phyloP scores from a whole-genome alignment of 2,888 invertebrate genomes.

The Drosophila paranaensis region DNA sequence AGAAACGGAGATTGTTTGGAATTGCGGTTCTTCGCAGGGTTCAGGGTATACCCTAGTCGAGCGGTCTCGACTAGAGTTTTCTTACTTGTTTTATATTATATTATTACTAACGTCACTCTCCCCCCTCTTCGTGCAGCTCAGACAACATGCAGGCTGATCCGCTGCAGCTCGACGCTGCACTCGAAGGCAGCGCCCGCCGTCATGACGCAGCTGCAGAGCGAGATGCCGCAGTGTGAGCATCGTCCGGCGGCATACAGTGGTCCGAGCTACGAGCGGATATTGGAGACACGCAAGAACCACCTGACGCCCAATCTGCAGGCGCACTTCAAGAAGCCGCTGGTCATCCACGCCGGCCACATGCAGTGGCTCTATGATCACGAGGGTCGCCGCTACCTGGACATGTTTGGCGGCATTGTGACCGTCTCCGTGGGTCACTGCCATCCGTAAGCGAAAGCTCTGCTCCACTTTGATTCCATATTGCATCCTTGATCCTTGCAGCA shows the following conservation, averaged over 20 bases:
- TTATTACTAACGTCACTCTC: too few relatives aligned
- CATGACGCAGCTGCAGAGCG: slow-evolving; percentile 61
- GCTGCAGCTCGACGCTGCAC: slow-evolving; percentile 67
- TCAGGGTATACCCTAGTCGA: too few relatives aligned
- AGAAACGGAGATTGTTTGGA: too few relatives aligned
- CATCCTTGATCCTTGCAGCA: slow-evolving; percentile 86
- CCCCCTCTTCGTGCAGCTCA: slow-evolving; percentile 9
- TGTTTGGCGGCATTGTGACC: slow-evolving; percentile 98
- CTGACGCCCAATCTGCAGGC: slow-evolving; percentile 90
- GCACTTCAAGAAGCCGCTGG: slow-evolving; percentile 92
- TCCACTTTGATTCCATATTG: neutral
- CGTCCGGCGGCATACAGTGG: slow-evolving; percentile 86
- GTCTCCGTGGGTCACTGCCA: slow-evolving; percentile 99
- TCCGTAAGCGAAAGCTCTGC: slow-evolving; percentile 89
- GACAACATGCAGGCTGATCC: slow-evolving; percentile 20
- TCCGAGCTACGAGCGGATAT: slow-evolving; percentile 87
- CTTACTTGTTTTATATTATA: too few relatives aligned
- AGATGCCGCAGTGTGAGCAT: slow-evolving; percentile 79
- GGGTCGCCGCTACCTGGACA: slow-evolving; percentile 95
- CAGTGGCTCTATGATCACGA: slow-evolving; percentile 96
- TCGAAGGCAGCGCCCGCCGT: slow-evolving; percentile 71
- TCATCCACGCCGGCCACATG: slow-evolving; percentile 94
- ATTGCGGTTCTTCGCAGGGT: too few relatives aligned
- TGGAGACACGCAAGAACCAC: slow-evolving; percentile 87
- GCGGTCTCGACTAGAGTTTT: too few relatives aligned